Conservation (phyloP, 53 echinoderm and acorn worm species). For the Mesocentrotus franciscanus region DNA sequence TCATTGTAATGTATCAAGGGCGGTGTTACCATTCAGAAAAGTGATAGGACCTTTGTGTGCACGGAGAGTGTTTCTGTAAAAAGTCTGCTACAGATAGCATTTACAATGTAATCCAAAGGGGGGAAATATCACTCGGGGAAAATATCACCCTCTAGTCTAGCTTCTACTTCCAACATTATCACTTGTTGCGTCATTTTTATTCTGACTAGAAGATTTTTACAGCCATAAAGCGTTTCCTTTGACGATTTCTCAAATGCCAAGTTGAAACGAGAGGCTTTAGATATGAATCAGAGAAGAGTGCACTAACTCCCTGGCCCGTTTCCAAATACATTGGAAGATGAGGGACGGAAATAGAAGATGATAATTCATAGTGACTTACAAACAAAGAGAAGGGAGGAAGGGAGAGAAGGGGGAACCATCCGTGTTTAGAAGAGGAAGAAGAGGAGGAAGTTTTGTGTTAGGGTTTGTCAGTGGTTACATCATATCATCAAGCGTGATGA, state of each 20-base stretch:
- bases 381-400: background rate
- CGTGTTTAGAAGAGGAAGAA: background rate
- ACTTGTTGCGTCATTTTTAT: background rate
- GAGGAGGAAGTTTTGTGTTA: conserved; percentile 13
- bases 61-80: background rate
- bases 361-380: conserved; percentile 17
- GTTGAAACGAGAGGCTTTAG: background rate
- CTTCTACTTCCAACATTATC: background rate
- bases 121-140: background rate
- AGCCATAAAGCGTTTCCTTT: background rate
- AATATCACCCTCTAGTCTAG: background rate
- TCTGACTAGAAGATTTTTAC: background rate
- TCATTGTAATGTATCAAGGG: background rate
- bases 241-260: background rate
- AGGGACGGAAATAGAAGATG: conserved; percentile 20
- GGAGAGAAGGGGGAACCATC: background rate
- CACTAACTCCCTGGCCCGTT: background rate
- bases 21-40: background rate
- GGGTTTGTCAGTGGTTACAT: conserved; percentile 25
- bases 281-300: background rate
- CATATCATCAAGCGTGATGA: background rate
- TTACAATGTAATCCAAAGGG: background rate
- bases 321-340: background rate
- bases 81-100: background rate
- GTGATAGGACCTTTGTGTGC: background rate